phyloP scores from a whole-genome alignment of 2,888 invertebrate genomes.

The Lasioglossum oenotherae region DNA sequence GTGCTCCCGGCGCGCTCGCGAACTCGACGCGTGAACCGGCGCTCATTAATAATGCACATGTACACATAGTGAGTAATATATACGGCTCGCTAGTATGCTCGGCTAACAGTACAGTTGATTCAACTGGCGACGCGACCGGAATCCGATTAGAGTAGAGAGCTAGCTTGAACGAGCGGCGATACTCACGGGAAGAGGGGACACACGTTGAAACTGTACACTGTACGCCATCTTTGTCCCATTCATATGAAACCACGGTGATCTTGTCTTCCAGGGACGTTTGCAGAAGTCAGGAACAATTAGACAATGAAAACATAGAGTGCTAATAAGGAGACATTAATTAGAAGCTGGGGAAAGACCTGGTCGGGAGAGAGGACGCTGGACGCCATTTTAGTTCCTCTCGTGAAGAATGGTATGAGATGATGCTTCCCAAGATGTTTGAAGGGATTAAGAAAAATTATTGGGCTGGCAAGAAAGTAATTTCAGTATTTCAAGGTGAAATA shows the following conservation, averaged over 20 bases:
- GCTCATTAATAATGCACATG: slow-evolving; percentile 58
- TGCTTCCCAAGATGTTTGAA: not conserved
- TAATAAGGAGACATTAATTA: not conserved
- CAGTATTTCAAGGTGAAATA: too few relatives aligned
- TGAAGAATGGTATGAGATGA: not conserved
- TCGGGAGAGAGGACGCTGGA: not conserved
- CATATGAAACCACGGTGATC: not conserved
- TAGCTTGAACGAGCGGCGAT: slow-evolving; percentile 7
- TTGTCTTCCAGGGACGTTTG: not conserved
- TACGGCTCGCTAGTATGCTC: slow-evolving; percentile 25
- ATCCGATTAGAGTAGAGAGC: slow-evolving; percentile 52
- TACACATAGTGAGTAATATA: slow-evolving; percentile 55
- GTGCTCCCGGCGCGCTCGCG: slow-evolving; percentile 41
- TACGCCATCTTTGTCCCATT: slow-evolving; percentile 2
- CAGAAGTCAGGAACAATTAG: not conserved
- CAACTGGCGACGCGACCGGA: slow-evolving; percentile 58
- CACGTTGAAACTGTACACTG: not conserved
- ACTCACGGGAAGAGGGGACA: not conserved
- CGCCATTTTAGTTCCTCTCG: not conserved
- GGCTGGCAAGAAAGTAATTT: too few relatives aligned
- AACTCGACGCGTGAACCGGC: slow-evolving; percentile 40
- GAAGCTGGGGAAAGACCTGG: not conserved
- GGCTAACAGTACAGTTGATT: slow-evolving; percentile 53
- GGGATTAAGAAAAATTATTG: not conserved
- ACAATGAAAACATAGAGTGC: not conserved